phyloP scores from a whole-genome alignment of 2,797 vertebrate species.

The Hypotaenidia okinawae region DNA sequence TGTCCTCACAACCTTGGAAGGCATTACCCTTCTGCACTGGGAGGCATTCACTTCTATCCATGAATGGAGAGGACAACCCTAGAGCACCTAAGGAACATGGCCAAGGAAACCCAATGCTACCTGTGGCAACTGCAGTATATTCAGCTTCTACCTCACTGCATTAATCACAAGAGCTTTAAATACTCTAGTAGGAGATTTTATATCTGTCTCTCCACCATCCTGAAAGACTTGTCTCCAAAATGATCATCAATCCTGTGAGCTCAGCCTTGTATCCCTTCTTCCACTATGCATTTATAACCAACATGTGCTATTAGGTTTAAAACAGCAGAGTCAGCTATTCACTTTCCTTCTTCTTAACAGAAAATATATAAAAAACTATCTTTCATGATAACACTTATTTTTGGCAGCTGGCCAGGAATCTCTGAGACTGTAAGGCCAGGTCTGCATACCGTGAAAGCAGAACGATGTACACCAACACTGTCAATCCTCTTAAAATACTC shows the following conservation, averaged over 20 bases:
- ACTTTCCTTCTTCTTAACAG: neutral
- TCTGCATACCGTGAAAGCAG: neutral
- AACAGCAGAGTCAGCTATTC: neutral
- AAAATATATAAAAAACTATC: neutral
- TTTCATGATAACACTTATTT: neutral
- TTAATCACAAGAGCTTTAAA: neutral
- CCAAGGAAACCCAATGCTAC: neutral
- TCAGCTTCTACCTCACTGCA: neutral
- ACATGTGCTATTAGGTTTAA: neutral
- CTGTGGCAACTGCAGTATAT: neutral
- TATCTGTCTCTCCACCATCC: neutral
- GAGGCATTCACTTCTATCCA: neutral
- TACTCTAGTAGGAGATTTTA: neutral
- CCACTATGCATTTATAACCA: neutral
- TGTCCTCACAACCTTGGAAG: neutral
- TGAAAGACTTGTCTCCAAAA: neutral
- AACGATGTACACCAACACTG: neutral
- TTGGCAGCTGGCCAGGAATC: neutral
- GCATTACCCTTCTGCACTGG: neutral
- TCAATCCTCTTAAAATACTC: neutral
- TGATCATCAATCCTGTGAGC: neutral
- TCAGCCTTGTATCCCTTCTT: neutral
- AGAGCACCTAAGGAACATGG: neutral
- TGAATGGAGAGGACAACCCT: neutral
- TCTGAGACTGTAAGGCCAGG: neutral